A percentile compares a stretch with the other conserved stretches of the same genome.
phyloP scores from a whole-genome alignment of 1,140 invertebrate species.

The Zaprionus gabonicus region DNA sequence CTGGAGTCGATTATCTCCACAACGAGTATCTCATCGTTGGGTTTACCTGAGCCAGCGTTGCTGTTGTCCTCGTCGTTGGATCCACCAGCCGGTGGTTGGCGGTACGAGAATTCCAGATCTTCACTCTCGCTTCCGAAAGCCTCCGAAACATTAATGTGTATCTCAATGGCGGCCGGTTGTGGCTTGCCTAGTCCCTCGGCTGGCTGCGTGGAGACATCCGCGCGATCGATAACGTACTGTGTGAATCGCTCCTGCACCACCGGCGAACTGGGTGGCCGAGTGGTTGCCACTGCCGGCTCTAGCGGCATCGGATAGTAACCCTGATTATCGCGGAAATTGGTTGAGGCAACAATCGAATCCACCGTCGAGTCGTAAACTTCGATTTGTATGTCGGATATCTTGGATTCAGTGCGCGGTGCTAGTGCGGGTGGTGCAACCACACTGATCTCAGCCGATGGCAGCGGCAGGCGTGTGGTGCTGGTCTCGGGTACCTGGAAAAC shows the following conservation, averaged over 20 bases:
- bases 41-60: constrained; percentile 2
- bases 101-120: constrained; percentile 78
- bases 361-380: constrained; percentile 82
- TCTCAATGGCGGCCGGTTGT: constrained; percentile 79
- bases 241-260: constrained; percentile 72
- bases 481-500: constrained; percentile 78
- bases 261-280: constrained; percentile 36
- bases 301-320: constrained; percentile 55
- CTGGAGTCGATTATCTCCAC: constrained; percentile 79
- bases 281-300: constrained; percentile 48
- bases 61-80: constrained; percentile 1
- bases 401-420: constrained; percentile 69
- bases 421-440: constrained; percentile 13
- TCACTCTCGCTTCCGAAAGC: constrained; percentile 78
- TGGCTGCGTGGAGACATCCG: constrained; percentile 74
- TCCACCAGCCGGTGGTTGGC: constrained; percentile 50
- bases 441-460: constrained; percentile 27
- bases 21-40: constrained; percentile 76
- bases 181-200: constrained; percentile 59
- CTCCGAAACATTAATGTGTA: constrained; percentile 82
- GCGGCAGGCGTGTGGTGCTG: constrained; percentile 43
- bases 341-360: constrained; percentile 77
- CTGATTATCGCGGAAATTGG: constrained; percentile 73
- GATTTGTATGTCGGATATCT: constrained; percentile 81
- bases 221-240: constrained; percentile 77